Evolutionary conservation across 2,888 invertebrate genomes (phyloP), one percentile per base, ranked within the genome.

Genomic region (Aplocera efformata): DNA sequence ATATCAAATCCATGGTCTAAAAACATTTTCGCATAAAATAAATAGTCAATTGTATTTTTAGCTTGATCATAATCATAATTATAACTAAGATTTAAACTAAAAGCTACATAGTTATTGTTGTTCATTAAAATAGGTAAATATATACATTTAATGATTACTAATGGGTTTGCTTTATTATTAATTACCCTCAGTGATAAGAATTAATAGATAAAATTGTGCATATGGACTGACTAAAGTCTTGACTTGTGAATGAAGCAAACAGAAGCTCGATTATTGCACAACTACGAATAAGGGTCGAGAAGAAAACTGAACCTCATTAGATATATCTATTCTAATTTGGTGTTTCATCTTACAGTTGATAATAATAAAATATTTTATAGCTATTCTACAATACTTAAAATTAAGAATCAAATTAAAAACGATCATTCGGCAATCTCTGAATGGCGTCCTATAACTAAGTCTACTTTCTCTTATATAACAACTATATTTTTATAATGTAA

Each of bases 11-110:
- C 64, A 53, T 62, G 64, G 58, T 63, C 50, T 63, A 63, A 66
- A 66, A 74, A 66, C 63, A 65, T 46, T 65, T 65, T 67, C 58
- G 58, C 63, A 63, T 69, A 65, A 74, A 83, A 83, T 82, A 84
- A 82, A 83, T 82, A 79, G 71, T 76, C 58, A 60, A 65, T 67
- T 67, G 66, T 66, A 42, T 49, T 44, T 61, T 57, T 63, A 59
- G 67, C 50, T 60, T 60, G 62, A 67, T 69, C 66, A 71, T 60
- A 61, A 67, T 69, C 66, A 71, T 63, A 64, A 60, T 62, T 62
- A 61, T 51, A 62, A 59, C 41, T 59, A 67, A 66, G 6, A 66
- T 75, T 73, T 63, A 54, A 63, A 59, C 73, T 78, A 76, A 65
- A 56, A 47, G 66, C 60, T 76, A 72, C 63, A 64, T 67, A 67